Base-by-base conservation (phyloP, 2,113 vertebrate genomes). In the Nanorana parkeri region DNA sequence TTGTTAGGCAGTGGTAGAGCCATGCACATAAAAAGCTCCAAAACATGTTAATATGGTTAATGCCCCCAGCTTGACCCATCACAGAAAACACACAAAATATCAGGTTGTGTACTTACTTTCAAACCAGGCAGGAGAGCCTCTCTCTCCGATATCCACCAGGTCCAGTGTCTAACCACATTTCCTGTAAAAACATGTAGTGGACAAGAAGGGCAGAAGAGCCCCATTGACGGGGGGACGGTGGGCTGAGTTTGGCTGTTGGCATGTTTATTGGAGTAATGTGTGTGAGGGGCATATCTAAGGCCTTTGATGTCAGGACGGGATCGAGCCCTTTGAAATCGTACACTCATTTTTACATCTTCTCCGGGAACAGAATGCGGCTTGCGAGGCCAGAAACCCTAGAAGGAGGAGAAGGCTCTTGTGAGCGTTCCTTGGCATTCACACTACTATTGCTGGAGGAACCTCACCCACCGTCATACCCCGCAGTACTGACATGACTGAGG, bases 241-340 rank as follows among this genome's bases (percentile, higher is more conserved):
- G 80, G 80, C 80, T 41, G 80, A 83, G 80, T 75, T 32, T 76
- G 63, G 63, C 54, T 41, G 15, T 21, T 4, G 20, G 15, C 16
- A 41, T 76, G 80, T 83, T 51, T 75, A 82, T 66, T 55, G 19
- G 5, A 75, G 21, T 52, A 36, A 75, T 75, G 80, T 19, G 75
- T 60, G 51, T 76, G 47, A 32, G 29, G 69, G 10, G 41, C 80
- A 74, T 74, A 19, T 67, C 67, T 51, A 36, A 28, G 72, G 52
- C 63, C 80, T 83, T 83, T 83, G 80, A 83, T 83, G 80, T 83
- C 63, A 75, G 63, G 76, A 68, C 80, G 76, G 63, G 54, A 83
- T 76, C 32, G 32, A 21, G 71, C 71, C 41, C 80, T 83, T 83
- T 83, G 80, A 83, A 83, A 83, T 68, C 17, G 21, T 76, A 83